Evolutionary conservation across 2,888 invertebrate species (phyloP).

Genomic region (Mayetiola destructor): DNA sequence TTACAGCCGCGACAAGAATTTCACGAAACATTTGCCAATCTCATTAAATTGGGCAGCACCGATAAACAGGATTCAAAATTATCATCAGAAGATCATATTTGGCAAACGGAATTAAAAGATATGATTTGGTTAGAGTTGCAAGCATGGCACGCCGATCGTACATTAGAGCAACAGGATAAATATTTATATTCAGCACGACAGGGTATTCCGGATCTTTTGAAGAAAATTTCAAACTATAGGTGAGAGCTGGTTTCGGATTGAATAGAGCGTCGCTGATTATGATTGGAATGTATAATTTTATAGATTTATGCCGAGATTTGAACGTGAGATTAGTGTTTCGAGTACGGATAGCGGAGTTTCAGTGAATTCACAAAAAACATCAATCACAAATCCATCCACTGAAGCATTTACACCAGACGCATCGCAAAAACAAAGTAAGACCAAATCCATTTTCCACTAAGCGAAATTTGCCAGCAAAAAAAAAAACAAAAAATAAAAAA

Average conservation of each 20-base stretch:
- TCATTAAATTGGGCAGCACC: conserved; percentile 56
- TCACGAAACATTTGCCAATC: conserved; percentile 57
- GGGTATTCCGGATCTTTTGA: conserved; percentile 52
- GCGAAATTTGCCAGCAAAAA: too few relatives aligned
- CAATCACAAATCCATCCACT: conserved; percentile 19
- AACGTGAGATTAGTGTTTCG: conserved; percentile 26
- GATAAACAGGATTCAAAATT: conserved; percentile 46
- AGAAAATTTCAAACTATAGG: conserved; percentile 63
- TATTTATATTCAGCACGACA: conserved; percentile 59
- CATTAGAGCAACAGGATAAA: conserved; percentile 61
- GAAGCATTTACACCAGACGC: not conserved
- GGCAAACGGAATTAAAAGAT: conserved; percentile 81
- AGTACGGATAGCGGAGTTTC: conserved; percentile 31
- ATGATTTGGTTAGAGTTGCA: conserved; percentile 83
- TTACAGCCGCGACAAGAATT: conserved; percentile 39
- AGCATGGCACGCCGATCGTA: conserved; percentile 65
- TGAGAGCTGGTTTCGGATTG: conserved; percentile 26
- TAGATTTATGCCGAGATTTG: conserved; percentile 28
- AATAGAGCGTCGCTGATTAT: too few relatives aligned
- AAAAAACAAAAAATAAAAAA: not conserved
- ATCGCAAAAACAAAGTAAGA: not conserved
- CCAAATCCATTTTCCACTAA: not conserved
- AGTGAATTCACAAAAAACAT: conserved; percentile 19
- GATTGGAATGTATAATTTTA: not conserved
- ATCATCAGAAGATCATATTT: conserved; percentile 70